Evolutionary conservation across 2,888 invertebrate genomes (phyloP).

Genomic region (Phengaris arion): DNA sequence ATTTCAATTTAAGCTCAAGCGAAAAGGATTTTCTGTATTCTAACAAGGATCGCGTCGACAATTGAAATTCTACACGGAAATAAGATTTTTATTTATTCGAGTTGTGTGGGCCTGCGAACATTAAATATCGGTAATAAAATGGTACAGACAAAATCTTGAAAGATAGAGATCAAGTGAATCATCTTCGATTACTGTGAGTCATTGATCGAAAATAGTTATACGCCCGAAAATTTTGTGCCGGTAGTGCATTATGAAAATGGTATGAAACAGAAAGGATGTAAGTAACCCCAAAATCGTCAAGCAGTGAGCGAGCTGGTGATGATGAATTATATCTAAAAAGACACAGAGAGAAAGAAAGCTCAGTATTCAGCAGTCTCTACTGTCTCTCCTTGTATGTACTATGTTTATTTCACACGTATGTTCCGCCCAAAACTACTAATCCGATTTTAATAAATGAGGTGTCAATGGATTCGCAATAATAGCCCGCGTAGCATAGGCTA

Average conservation of each 20-base stretch:
- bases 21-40: not conserved
- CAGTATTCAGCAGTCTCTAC: too few species aligned
- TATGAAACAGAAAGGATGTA: too few species aligned
- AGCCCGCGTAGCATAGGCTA: too few species aligned
- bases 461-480: too few species aligned
- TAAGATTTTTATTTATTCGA: slow-evolving; percentile 1
- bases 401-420: too few species aligned
- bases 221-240: not conserved
- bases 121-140: slow-evolving; percentile 55
- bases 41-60: not conserved
- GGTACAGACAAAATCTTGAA: slow-evolving; percentile 59
- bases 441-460: too few species aligned
- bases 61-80: slow-evolving; percentile 20
- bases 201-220: slow-evolving; percentile 34
- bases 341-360: too few species aligned
- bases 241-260: not conserved
- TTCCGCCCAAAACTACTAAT: too few species aligned
- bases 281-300: too few species aligned
- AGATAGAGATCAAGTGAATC: slow-evolving; percentile 50
- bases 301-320: too few species aligned
- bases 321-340: too few species aligned
- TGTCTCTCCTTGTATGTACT: too few species aligned
- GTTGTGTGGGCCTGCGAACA: slow-evolving; percentile 41
- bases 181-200: slow-evolving; percentile 54
- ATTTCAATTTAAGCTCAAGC: slow-evolving; percentile 9